These are phyloP conservation scores for Marasmarcha lunaedactyla DNA, from an alignment of 2,888 invertebrate genomes.

Conservation along the genomic window DNA sequence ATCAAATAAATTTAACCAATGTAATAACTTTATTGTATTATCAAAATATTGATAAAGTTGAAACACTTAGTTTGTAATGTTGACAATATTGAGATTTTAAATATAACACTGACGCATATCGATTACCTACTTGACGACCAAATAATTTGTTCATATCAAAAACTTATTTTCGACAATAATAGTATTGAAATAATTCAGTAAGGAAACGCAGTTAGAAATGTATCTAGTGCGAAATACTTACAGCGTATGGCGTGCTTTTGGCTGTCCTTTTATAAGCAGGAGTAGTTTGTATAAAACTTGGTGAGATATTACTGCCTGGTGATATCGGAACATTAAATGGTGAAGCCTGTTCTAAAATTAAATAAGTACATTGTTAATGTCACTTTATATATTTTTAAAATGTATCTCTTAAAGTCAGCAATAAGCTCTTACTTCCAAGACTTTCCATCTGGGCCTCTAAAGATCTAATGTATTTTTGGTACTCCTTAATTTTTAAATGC, in stretches of 20 bases:
- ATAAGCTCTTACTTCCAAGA: conserved; percentile 37
- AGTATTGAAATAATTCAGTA: no score
- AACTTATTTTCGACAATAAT: no score
- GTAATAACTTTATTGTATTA: no score
- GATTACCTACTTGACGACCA: no score
- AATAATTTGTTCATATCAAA: no score
- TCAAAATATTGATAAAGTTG: no score
- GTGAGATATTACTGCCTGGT: conserved; percentile 45
- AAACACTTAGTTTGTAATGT: no score
- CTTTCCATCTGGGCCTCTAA: conserved; percentile 37
- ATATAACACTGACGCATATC: no score
- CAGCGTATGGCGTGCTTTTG: conserved; percentile 55
- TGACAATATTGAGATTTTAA: no score
- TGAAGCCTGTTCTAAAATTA: conserved; percentile 40
- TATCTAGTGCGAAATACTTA: no score
- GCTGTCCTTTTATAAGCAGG: conserved; percentile 50
- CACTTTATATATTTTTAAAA: background rate
- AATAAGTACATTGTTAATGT: conserved; percentile 5
- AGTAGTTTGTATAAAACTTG: conserved; percentile 44
- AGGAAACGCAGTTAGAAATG: no score
- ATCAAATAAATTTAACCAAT: no score
- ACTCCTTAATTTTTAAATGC: conserved; percentile 50
- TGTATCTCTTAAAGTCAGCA: background rate
- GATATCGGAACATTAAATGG: conserved; percentile 56
- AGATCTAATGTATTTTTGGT: conserved; percentile 41